phyloP scores from a whole-genome alignment of 2,113 vertebrate genomes.

The Psophia crepitans region DNA sequence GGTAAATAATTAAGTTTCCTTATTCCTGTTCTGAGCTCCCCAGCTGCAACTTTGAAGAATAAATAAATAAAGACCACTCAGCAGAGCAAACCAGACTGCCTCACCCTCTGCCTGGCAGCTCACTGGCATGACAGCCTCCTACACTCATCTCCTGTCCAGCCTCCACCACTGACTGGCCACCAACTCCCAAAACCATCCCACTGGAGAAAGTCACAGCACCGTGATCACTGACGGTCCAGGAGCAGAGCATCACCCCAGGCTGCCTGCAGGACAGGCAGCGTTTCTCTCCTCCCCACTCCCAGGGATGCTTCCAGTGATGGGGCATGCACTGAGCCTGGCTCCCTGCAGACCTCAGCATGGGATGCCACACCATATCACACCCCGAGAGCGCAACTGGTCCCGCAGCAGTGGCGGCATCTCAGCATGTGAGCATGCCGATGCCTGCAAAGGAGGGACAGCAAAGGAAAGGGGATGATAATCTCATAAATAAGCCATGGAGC shows the following conservation, averaged over 20 bases:
- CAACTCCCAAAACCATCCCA: not conserved
- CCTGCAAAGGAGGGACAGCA: not conserved
- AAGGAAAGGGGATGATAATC: not conserved
- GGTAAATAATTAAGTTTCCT: constrained; percentile 30
- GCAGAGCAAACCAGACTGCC: not conserved
- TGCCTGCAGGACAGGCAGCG: too few species aligned
- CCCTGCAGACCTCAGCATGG: not conserved
- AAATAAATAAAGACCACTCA: constrained; percentile 12
- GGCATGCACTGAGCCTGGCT: not conserved
- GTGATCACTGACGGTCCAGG: not conserved
- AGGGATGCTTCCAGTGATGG: not conserved
- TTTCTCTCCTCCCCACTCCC: not conserved
- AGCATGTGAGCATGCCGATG: rapidly evolving
- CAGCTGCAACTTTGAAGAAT: constrained; percentile 15
- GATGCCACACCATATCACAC: not conserved
- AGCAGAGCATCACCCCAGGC: not conserved
- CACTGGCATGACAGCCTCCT: not conserved
- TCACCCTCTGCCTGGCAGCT: not conserved
- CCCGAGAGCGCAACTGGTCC: not conserved
- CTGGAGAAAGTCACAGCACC: not conserved
- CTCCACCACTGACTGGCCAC: not conserved
- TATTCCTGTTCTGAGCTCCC: not conserved
- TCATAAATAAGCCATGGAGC: not conserved
- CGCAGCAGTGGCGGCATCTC: not conserved
- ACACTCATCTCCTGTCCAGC: not conserved